Conservation (phyloP, 2,888 invertebrate genomes). For the Ametastegia equiseti region DNA sequence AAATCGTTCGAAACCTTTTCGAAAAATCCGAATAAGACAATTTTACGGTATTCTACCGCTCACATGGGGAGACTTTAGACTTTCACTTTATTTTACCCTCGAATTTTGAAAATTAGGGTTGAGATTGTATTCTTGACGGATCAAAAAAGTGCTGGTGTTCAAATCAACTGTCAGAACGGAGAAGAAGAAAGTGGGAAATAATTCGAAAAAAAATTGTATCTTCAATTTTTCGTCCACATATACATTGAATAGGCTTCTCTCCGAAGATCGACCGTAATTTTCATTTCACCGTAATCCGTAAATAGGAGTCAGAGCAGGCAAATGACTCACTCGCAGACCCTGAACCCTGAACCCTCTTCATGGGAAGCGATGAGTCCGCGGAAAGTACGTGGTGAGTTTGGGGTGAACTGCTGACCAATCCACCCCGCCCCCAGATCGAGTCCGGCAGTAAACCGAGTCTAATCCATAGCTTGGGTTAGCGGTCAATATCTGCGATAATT, state of each 20-base stretch:
- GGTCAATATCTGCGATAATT: neutral
- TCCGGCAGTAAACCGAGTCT: neutral
- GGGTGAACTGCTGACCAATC: conserved; percentile 30
- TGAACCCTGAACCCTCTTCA: conserved; percentile 32
- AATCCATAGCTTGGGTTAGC: neutral
- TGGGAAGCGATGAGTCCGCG: conserved; percentile 41
- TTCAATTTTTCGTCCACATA: neutral
- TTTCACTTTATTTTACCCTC: too few relatives aligned
- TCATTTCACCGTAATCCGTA: neutral
- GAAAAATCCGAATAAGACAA: too few relatives aligned
- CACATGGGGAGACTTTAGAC: too few relatives aligned
- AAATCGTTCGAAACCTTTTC: too few relatives aligned
- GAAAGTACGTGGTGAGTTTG: neutral
- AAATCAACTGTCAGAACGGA: too few relatives aligned
- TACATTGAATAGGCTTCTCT: neutral
- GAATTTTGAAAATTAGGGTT: too few relatives aligned
- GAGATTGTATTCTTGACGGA: too few relatives aligned
- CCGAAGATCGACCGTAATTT: neutral
- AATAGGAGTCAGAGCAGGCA: neutral
- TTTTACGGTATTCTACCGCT: too few relatives aligned
- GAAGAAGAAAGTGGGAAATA: too few relatives aligned
- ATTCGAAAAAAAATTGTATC: too few relatives aligned
- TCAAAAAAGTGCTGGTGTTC: too few relatives aligned
- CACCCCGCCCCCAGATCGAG: neutral
- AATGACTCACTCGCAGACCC: conserved; percentile 27